Percentiles rank a stretch among this genome's conserved stretches.
phyloP scores from a whole-genome alignment of 2,113 vertebrate species.

The Todiramphus chloris region DNA sequence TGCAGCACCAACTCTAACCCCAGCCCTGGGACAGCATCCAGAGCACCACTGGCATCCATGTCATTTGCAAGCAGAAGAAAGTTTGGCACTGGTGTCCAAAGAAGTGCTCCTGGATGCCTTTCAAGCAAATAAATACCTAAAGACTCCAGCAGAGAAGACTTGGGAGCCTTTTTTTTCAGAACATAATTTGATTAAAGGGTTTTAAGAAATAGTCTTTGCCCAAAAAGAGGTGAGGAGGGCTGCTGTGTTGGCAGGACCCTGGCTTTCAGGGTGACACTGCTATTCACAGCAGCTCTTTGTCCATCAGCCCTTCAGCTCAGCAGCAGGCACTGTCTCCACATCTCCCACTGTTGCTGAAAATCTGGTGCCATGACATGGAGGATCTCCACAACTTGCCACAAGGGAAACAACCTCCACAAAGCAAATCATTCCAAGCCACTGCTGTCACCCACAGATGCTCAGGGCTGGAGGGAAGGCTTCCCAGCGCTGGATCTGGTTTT shows the following conservation, averaged over 20 bases:
- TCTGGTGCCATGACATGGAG: background rate
- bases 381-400: background rate
- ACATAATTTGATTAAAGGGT: background rate
- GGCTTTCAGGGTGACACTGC: background rate
- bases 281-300: background rate
- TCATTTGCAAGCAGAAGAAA: background rate
- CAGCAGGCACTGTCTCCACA: background rate
- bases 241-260: background rate
- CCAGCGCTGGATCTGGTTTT: background rate
- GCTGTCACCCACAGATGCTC: background rate
- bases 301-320: background rate
- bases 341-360: background rate
- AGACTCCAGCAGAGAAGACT: background rate
- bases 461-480: background rate
- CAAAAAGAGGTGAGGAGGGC: background rate
- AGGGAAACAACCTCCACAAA: background rate
- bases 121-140: background rate
- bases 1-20: rapidly evolving
- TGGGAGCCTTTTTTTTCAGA: background rate
- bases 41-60: background rate
- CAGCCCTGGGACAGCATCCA: background rate
- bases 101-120: slow-evolving; percentile 25
- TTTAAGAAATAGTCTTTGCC: slow-evolving; percentile 16
- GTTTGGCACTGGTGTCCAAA: background rate
- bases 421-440: background rate